These are phyloP conservation scores for Drosophila santomea DNA, from an alignment of 1,140 invertebrate genomes.

Conservation along the genomic window DNA sequence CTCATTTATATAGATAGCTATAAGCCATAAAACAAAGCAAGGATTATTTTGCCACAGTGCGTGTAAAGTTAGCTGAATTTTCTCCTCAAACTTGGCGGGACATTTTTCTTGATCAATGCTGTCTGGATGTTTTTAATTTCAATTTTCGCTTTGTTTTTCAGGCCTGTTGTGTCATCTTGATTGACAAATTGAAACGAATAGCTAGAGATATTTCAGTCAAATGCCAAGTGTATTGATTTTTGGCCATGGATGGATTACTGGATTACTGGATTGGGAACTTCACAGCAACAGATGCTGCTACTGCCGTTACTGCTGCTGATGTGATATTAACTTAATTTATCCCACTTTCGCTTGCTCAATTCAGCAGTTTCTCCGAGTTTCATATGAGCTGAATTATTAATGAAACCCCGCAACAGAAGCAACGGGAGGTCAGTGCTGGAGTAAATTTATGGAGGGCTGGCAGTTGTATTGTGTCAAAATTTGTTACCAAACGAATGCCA, in stretches of 20 bases:
- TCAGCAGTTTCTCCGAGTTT: constrained; percentile 46
- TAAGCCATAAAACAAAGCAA: constrained; percentile 11
- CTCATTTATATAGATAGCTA: constrained; percentile 19
- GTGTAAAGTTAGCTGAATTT: constrained; percentile 12
- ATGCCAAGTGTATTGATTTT: constrained; percentile 46
- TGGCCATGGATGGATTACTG: neutral
- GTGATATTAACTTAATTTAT: constrained; percentile 60
- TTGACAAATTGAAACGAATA: constrained; percentile 71
- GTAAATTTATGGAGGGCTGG: constrained; percentile 49
- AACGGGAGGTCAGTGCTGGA: constrained; percentile 24
- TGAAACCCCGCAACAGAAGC: constrained; percentile 30
- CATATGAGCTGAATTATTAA: constrained; percentile 62
- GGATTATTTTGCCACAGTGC: constrained; percentile 9
- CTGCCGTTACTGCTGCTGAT: constrained; percentile 7
- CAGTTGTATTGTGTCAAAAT: constrained; percentile 54
- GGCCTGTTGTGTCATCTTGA: constrained; percentile 55
- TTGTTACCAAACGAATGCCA: constrained; percentile 55
- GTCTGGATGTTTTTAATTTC: constrained; percentile 66
- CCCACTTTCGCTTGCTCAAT: constrained; percentile 62
- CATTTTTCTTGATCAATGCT: constrained; percentile 51
- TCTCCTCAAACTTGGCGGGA: constrained; percentile 12
- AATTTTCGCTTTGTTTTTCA: constrained; percentile 43
- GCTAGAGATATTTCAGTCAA: constrained; percentile 49
- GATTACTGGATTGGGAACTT: neutral
- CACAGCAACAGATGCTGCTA: constrained; percentile 16